These are phyloP conservation scores for Leptodactylus fuscus DNA, from an alignment of 2,113 vertebrate genomes.

Conservation along the genomic window DNA sequence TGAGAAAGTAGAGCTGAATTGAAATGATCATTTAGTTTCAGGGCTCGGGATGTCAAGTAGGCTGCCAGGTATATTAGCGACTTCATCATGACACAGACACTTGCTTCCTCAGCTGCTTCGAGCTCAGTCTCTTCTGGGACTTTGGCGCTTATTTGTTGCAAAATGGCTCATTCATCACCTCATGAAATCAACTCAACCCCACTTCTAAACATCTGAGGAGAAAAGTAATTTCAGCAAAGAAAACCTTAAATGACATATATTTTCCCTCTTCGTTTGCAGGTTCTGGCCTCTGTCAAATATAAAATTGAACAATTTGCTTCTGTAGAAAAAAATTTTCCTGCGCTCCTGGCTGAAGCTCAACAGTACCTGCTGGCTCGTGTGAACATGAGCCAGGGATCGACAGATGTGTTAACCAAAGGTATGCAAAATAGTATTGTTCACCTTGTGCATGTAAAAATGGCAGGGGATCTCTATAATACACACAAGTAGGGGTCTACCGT, in stretches of 20 bases:
- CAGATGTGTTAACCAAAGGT: slow-evolving; percentile 73
- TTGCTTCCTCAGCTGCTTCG: background rate
- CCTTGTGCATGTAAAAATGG: background rate
- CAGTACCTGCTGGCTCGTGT: slow-evolving; percentile 90
- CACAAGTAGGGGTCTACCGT: background rate
- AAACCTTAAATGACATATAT: slow-evolving; percentile 43
- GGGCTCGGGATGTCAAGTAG: slow-evolving; percentile 27
- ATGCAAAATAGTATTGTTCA: slow-evolving; percentile 16
- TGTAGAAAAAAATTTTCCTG: slow-evolving; percentile 83
- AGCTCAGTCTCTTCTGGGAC: slow-evolving; percentile 44
- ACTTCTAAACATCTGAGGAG: slow-evolving; percentile 39
- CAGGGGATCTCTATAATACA: background rate
- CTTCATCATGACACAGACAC: slow-evolving; percentile 42
- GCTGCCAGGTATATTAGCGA: slow-evolving; percentile 39
- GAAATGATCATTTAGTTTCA: slow-evolving; percentile 44
- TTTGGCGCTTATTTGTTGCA: slow-evolving; percentile 29
- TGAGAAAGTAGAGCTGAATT: slow-evolving; percentile 14
- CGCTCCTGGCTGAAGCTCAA: slow-evolving; percentile 87
- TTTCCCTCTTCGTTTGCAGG: slow-evolving; percentile 74
- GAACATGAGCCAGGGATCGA: slow-evolving; percentile 63
- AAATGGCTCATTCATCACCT: slow-evolving; percentile 46
- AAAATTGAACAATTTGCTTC: slow-evolving; percentile 90
- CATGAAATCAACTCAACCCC: slow-evolving; percentile 44
- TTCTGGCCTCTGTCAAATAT: slow-evolving; percentile 92
- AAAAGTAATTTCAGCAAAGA: slow-evolving; percentile 43